Conservation (phyloP, 2,888 invertebrate species). For the Bedellia somnulentella region DNA sequence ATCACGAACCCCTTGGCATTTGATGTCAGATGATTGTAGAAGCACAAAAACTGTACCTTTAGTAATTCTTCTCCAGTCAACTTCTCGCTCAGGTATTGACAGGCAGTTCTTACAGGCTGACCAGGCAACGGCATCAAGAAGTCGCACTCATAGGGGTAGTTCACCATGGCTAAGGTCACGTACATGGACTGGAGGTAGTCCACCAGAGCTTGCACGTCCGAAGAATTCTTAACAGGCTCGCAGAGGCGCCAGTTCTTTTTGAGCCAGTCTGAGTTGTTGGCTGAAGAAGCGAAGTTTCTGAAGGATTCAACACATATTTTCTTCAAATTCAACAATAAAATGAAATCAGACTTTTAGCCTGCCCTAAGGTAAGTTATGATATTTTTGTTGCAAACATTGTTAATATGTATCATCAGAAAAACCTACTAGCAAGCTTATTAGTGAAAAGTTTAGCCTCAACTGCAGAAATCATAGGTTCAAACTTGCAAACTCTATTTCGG, state of each 20-base stretch:
- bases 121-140: conserved; percentile 85
- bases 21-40: no score
- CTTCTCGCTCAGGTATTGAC: conserved; percentile 50
- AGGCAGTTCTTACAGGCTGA: conserved; percentile 74
- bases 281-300: conserved; percentile 53
- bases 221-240: conserved; percentile 59
- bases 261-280: conserved; percentile 71
- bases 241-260: conserved; percentile 77
- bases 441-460: no score
- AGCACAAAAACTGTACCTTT: no score
- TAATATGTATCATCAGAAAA: no score
- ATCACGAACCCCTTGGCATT: no score
- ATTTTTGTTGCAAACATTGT: no score
- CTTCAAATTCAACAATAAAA: no score
- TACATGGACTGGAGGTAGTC: conserved; percentile 75
- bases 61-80: conserved; percentile 55
- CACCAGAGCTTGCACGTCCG: conserved; percentile 49
- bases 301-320: conserved; percentile 9
- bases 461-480: no score
- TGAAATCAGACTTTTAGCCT: no score
- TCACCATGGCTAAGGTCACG: conserved; percentile 86
- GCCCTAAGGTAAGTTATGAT: no score
- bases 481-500: no score
- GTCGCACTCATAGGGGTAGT: conserved; percentile 88
- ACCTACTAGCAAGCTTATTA: no score